Percentiles rank a stretch among this genome's conserved stretches.
Evolutionary conservation across 2,113 vertebrate species (phyloP).

Genomic region (Oxyura jamaicensis): DNA sequence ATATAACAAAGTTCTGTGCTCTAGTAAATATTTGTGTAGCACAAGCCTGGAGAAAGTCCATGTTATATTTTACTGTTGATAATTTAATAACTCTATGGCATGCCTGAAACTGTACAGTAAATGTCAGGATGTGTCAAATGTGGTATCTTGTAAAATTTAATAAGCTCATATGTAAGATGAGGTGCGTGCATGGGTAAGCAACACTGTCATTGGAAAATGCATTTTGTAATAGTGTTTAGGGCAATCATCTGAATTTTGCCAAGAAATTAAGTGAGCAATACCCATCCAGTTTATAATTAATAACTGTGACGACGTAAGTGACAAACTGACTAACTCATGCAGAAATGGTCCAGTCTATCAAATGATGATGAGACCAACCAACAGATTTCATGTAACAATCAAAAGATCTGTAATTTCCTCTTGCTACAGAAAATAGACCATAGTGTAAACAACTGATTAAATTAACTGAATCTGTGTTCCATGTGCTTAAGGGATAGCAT

Average conservation of each 20-base stretch:
- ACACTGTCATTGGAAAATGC: neutral
- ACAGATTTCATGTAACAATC: neutral
- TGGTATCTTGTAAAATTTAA: constrained; percentile 38
- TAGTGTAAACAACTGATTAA: constrained; percentile 78
- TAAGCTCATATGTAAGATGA: neutral
- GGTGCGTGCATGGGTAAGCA: neutral
- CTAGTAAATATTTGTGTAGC: constrained; percentile 80
- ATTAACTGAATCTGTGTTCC: constrained; percentile 47
- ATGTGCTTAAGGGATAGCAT: constrained; percentile 60
- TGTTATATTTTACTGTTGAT: constrained; percentile 74
- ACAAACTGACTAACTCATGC: neutral
- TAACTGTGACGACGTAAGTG: neutral
- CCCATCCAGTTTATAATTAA: neutral
- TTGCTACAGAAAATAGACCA: constrained; percentile 59
- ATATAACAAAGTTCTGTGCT: constrained; percentile 76
- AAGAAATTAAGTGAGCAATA: neutral
- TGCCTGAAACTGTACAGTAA: constrained; percentile 65
- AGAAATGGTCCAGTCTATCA: constrained; percentile 7
- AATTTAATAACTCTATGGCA: constrained; percentile 75
- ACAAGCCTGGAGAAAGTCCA: constrained; percentile 73
- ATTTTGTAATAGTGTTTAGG: neutral
- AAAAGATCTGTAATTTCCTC: constrained; percentile 54
- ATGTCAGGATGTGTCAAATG: constrained; percentile 61
- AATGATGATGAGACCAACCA: neutral
- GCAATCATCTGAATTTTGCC: neutral